A percentile compares a stretch with the other conserved stretches of the same genome.
Evolutionary conservation across 2,797 vertebrate species (phyloP).

Genomic region (Etheostoma nigrum): DNA sequence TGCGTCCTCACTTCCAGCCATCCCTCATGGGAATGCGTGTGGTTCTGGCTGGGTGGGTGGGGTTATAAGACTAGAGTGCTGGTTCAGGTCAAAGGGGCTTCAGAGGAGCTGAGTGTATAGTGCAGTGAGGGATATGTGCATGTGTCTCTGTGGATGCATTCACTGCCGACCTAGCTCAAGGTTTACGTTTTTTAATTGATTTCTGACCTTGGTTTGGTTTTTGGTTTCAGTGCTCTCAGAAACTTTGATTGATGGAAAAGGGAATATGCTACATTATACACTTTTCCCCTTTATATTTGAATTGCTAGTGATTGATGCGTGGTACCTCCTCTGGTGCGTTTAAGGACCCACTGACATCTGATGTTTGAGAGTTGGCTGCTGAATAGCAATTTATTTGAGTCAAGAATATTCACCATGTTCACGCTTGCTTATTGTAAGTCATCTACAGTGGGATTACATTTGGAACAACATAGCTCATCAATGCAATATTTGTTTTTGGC

Average conservation of each 20-base stretch:
- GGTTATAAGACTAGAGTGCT: slow-evolving; percentile 1
- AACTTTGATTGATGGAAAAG: neutral
- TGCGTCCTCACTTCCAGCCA: neutral
- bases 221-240: neutral
- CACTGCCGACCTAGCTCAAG: neutral
- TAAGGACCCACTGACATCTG: neutral
- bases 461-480: too few species aligned
- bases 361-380: neutral
- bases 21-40: slow-evolving; percentile 37
- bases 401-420: neutral
- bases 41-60: slow-evolving; percentile 39
- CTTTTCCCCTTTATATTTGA: neutral
- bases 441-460: neutral
- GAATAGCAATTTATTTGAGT: neutral
- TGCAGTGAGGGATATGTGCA: neutral
- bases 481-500: too few species aligned
- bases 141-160: neutral
- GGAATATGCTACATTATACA: neutral
- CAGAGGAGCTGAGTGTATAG: slow-evolving; percentile 2
- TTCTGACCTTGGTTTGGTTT: neutral
- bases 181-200: slow-evolving; percentile 15
- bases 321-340: slow-evolving; percentile 1
- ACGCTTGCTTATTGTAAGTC: neutral
- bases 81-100: slow-evolving; percentile 28
- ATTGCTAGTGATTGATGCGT: neutral